Evolutionary conservation across 1,140 invertebrate species (phyloP).

Genomic region (Brachionus koreanus): DNA sequence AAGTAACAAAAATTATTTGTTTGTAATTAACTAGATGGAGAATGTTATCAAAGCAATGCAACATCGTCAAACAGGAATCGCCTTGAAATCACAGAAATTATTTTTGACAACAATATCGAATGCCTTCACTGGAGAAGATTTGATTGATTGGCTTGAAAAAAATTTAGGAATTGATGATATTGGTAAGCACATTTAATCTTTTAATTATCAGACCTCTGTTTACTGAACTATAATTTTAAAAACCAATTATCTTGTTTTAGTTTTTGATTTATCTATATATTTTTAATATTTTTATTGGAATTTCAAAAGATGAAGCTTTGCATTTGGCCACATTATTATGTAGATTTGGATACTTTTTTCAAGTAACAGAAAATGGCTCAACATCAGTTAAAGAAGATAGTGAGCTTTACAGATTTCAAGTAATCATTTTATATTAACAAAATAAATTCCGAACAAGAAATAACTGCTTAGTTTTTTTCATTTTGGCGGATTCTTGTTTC

Average conservation of each 20-base stretch:
- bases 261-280: too few species aligned
- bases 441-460: too few species aligned
- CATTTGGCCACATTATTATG: conserved; percentile 38
- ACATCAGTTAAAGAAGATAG: not conserved
- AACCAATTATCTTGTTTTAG: too few species aligned
- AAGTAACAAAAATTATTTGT: not conserved
- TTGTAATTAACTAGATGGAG: conserved; percentile 30
- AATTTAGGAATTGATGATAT: conserved; percentile 1
- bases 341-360: conserved; percentile 40
- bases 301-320: conserved; percentile 10
- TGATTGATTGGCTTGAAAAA: conserved; percentile 7
- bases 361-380: conserved; percentile 7
- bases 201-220: not conserved
- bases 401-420: conserved; percentile 44
- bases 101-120: conserved; percentile 37
- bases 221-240: too few species aligned
- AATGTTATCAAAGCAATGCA: conserved; percentile 36
- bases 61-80: conserved; percentile 17
- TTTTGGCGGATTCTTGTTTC: too few species aligned
- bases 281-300: too few species aligned
- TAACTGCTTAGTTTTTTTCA: too few species aligned
- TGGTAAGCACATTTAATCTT: not conserved
- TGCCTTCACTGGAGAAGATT: conserved; percentile 42
- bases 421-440: not conserved
- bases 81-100: conserved; percentile 25